phyloP scores from a whole-genome alignment of 2,113 vertebrate species.

The Cygnus buccinator region DNA sequence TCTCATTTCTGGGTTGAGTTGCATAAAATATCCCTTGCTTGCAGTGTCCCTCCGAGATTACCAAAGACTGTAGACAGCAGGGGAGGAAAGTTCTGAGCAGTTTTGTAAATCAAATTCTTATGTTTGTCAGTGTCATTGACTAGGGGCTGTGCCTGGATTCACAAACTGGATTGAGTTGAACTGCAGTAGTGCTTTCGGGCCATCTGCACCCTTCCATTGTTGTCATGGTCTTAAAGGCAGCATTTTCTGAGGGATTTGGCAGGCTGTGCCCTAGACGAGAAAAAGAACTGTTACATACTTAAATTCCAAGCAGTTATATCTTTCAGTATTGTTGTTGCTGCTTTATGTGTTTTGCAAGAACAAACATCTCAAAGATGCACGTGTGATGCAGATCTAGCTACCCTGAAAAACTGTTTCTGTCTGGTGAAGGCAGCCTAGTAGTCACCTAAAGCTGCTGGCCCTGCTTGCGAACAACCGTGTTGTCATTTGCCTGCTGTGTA shows the following conservation, averaged over 20 bases:
- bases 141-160: background rate
- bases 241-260: background rate
- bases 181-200: fast-evolving
- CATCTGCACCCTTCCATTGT: background rate
- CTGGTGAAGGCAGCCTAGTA: background rate
- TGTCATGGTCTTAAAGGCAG: background rate
- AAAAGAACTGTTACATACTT: background rate
- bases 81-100: background rate
- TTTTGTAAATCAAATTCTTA: background rate
- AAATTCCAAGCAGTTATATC: fast-evolving
- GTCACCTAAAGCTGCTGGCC: background rate
- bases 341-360: background rate
- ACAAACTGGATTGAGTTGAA: fast-evolving
- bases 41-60: background rate
- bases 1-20: background rate
- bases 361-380: background rate
- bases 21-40: background rate
- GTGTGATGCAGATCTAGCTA: background rate
- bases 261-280: background rate
- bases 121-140: background rate
- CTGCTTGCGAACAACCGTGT: background rate
- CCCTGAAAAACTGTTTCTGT: fast-evolving
- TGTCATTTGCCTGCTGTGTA: background rate
- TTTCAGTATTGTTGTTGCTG: background rate
- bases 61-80: conserved; percentile 26